Evolutionary conservation across 2,797 vertebrate species (phyloP), one percentile per base, ranked within the genome.

Genomic region (Molossus molossus): DNA sequence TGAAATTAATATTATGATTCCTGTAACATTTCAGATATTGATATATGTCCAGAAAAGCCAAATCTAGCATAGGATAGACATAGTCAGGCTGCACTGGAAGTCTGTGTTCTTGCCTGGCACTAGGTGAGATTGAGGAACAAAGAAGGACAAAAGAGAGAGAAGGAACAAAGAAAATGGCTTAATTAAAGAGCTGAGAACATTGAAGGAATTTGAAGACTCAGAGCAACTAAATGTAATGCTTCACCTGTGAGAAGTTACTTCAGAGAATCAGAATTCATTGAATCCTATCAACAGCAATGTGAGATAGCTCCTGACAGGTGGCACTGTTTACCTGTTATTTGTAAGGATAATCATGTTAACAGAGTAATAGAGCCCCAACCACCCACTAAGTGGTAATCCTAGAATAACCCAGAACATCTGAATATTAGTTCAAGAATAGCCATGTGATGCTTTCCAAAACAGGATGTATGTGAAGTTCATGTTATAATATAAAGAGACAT

Each of bases 21-120:
- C 33, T 7, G 6, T 80, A 82, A 87, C 37, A 62, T 20, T 86
- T 96, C 15, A 80, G 37, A 76, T 84, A 90, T 50, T 88, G 75
- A 84, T 25, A 33, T 21, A 64, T 17, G 18, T 10, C 20, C 20
- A 69, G 58, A 37, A 85, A 82, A 64, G 1, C 17, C 15, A 79
- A 20, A 75, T 82, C 27, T 57, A 92, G 45, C 7, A 15, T 5
- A 3, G 8, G 1, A 40, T 10, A 67, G 12, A 69, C 57, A 1
- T 20, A 72, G 3, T 33, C 6, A 83, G n/a, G 65, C 0, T 15
- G 4, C 6, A 45, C 1, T n/a, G 3, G 0, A 33, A 65, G 6
- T 76, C 40, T 79, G 3, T 86, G 29, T 45, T 48, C 40, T 88
- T 60, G 53, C 1, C 27, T 81, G 15, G 9, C 5, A 55, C 65